These are phyloP conservation scores for Ooceraea biroi DNA, from an alignment of 1,140 invertebrate genomes.

Conservation along the genomic window DNA sequence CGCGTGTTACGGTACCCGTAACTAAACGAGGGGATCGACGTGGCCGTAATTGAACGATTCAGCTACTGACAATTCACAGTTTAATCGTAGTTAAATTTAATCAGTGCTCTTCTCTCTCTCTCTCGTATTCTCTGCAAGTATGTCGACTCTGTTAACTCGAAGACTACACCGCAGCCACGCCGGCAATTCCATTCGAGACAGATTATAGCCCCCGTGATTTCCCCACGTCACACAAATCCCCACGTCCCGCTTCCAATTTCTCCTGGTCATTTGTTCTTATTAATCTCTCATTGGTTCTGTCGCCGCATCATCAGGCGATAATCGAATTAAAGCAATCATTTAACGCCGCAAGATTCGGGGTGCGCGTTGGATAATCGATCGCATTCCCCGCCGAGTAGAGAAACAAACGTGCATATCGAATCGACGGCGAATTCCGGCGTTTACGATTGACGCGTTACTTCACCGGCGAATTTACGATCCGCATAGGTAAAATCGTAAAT, in stretches of 20 bases:
- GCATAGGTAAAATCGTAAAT: conserved; percentile 11
- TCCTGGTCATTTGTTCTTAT: conserved; percentile 46
- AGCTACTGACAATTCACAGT: conserved; percentile 17
- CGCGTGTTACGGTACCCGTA: background rate
- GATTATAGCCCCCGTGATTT: conserved; percentile 12
- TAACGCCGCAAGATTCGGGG: conserved; percentile 9
- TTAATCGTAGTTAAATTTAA: conserved; percentile 49
- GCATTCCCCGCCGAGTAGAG: background rate
- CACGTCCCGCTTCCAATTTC: background rate
- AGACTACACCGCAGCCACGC: background rate
- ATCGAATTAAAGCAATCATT: conserved; percentile 55
- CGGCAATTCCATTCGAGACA: conserved; percentile 4
- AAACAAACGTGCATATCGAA: background rate
- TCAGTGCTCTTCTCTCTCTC: background rate
- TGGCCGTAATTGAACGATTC: conserved; percentile 33
- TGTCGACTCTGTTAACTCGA: conserved; percentile 14
- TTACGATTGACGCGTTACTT: conserved; percentile 21
- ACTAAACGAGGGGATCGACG: background rate
- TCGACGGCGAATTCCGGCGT: background rate
- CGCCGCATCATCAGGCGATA: conserved; percentile 31
- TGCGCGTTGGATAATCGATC: conserved; percentile 19
- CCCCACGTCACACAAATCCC: background rate
- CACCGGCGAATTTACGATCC: conserved; percentile 34
- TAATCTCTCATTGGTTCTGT: conserved; percentile 37
- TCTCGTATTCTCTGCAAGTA: too few species aligned